Evolutionary conservation across 2,888 invertebrate species (phyloP), one percentile per base, ranked within the genome.

Genomic region (Dasypolia templi): DNA sequence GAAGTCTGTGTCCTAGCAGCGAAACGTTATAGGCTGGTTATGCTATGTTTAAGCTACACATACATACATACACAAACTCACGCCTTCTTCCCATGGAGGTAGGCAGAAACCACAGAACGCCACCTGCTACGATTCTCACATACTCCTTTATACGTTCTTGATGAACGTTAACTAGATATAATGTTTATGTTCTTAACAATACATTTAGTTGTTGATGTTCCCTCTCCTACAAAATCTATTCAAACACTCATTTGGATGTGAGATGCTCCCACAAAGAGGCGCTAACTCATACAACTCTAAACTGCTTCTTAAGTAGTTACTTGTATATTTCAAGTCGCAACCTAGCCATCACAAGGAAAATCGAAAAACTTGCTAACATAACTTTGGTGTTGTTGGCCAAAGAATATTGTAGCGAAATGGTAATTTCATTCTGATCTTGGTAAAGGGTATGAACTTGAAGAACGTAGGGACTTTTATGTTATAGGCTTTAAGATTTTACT

Each of bases 241-340:
- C 42, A 35, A 55, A 62, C 46, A 46, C 51, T 73, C 46, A 62
- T 74, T 63, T 56, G 14, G 1, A n/a, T 55, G 22, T 29, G 32
- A 75, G 39, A 62, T 6, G 14, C 42, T 19, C n/a, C 49, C 56
- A 44, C 46, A 64, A 64, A 63, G 42, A 75, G 42, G 22, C 74
- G 58, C 42, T 51, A 76, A 75, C 76, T 66, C 58, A 39, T 59
- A 77, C 68, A 67, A 67, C 58, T 77, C 3, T 32, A 77, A 75
- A 75, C 35, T 44, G 56, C 74, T 74, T 0, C 3, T n/a, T 58
- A 51, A 66, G 77, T n/a, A 75, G 22, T 77, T 59, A 22, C n/a
- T 58, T 59, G 77, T 77, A 14, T 53, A 53, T 29, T 29, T 67
- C 26, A 11, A 64, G 49, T 35, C 3, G 0, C 3, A 49, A 64